Conservation (phyloP, 2,113 vertebrate species). For the Plestiodon gilberti region DNA sequence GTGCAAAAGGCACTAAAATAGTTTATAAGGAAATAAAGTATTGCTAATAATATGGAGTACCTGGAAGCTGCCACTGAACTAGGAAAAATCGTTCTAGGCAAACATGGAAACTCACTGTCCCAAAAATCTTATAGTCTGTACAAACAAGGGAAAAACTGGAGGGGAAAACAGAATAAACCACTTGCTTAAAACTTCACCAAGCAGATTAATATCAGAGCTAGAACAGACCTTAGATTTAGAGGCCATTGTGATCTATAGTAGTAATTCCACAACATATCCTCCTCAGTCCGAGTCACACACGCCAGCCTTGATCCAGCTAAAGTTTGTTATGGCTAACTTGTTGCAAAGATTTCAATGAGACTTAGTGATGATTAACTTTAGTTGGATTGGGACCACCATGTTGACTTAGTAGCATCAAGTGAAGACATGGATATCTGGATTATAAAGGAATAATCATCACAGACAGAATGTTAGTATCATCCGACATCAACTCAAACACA, state of each 20-base stretch:
- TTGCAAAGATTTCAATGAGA: not conserved
- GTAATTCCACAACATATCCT: not conserved
- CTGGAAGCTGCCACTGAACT: constrained; percentile 10
- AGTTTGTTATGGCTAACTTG: too few relatives aligned
- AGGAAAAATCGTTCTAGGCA: not conserved
- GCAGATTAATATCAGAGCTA: constrained; percentile 19
- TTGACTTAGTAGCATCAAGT: not conserved
- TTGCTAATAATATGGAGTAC: not conserved
- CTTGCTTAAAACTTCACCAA: constrained; percentile 2
- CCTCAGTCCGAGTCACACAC: not conserved
- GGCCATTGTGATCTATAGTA: not conserved
- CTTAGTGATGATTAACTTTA: too few relatives aligned
- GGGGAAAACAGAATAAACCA: not conserved
- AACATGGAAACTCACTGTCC: not conserved
- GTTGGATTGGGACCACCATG: too few relatives aligned
- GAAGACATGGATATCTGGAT: not conserved
- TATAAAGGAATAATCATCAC: not conserved
- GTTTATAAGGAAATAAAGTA: not conserved
- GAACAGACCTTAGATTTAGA: not conserved
- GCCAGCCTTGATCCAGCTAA: not conserved
- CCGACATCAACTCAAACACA: not conserved
- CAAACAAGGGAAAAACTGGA: not conserved
- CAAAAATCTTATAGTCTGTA: not conserved
- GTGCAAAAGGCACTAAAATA: constrained; percentile 16
- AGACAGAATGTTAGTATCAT: not conserved